phyloP scores from a whole-genome alignment of 2,888 invertebrate genomes.

The Boloria euphrosyne region DNA sequence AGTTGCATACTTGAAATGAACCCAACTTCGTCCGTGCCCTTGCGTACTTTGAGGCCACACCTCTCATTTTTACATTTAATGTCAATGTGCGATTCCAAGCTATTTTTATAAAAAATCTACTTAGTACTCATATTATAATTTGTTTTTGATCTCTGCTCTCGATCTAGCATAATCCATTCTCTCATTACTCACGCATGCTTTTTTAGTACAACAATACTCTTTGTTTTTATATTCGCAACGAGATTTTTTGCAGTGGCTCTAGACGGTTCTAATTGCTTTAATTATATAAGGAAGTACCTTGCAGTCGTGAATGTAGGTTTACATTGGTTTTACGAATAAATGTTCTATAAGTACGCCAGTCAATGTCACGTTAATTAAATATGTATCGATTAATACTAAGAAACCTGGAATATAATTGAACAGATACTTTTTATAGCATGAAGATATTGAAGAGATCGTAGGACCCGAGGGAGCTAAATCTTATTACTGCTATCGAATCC shows the following conservation, averaged over 20 bases:
- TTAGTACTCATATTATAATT: slow-evolving; percentile 33
- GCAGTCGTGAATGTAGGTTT: slow-evolving; percentile 39
- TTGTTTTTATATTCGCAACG: slow-evolving; percentile 42
- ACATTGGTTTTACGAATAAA: slow-evolving; percentile 43
- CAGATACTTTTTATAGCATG: slow-evolving; percentile 26
- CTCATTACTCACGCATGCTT: slow-evolving; percentile 40
- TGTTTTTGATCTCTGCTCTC: slow-evolving; percentile 41
- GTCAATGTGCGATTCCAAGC: slow-evolving; percentile 55
- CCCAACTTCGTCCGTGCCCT: slow-evolving; percentile 54
- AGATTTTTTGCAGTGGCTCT: slow-evolving; percentile 43
- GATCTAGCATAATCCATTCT: slow-evolving; percentile 44
- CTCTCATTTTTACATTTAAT: slow-evolving; percentile 64
- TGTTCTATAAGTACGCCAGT: slow-evolving; percentile 34
- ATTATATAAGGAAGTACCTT: slow-evolving; percentile 51
- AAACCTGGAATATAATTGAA: slow-evolving; percentile 29
- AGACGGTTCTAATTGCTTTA: slow-evolving; percentile 48
- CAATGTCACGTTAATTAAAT: slow-evolving; percentile 42
- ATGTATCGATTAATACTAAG: slow-evolving; percentile 35
- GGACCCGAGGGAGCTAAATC: slow-evolving; percentile 38
- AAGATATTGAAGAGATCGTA: slow-evolving; percentile 32
- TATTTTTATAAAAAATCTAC: slow-evolving; percentile 44
- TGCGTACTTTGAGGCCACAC: slow-evolving; percentile 63
- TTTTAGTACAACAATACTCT: slow-evolving; percentile 34
- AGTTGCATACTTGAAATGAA: slow-evolving; percentile 26
- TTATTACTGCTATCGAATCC: slow-evolving; percentile 39